Evolutionary conservation across 2,888 invertebrate species (phyloP).

Genomic region (Ormyrus labotus): DNA sequence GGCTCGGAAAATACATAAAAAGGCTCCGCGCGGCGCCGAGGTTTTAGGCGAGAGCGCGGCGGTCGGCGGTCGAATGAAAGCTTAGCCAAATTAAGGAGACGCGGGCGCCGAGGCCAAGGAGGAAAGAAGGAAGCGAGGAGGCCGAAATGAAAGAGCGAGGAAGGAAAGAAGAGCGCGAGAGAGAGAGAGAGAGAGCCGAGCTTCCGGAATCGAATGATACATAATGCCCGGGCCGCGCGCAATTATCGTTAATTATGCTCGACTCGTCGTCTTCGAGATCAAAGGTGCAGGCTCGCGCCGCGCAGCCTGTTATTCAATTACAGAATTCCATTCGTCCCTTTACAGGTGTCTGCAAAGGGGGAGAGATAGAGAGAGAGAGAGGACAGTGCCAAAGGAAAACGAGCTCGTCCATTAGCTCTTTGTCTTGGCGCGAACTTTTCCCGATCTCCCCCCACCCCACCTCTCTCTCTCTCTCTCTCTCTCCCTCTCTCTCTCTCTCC

Average conservation of each 20-base stretch:
- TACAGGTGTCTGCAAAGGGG: constrained; percentile 18
- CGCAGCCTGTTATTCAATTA: constrained; percentile 48
- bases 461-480: constrained; percentile 10
- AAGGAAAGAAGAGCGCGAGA: background rate
- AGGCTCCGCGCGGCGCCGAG: too few species aligned
- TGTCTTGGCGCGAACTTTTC: constrained; percentile 5
- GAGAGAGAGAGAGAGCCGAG: background rate
- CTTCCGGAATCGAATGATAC: constrained; percentile 53
- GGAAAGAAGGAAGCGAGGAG: background rate
- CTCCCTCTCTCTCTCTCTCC: background rate
- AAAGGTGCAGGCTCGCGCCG: constrained; percentile 27
- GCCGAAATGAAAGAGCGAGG: background rate
- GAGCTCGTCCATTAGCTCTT: constrained; percentile 33
- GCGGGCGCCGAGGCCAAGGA: background rate
- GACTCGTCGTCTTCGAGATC: constrained; percentile 49
- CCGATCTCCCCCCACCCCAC: background rate
- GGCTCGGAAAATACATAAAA: too few species aligned
- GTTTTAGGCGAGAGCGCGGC: background rate
- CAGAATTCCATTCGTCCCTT: constrained; percentile 45
- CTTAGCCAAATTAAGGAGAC: background rate
- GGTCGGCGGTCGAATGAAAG: background rate
- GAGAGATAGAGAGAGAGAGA: background rate
- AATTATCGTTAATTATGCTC: constrained; percentile 55
- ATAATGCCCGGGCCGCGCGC: constrained; percentile 38
- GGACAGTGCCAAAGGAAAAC: constrained; percentile 13